Evolutionary conservation across 2,888 invertebrate genomes (phyloP), one percentile per base, ranked within the genome.

Genomic region (Crossocerus cetratus): DNA sequence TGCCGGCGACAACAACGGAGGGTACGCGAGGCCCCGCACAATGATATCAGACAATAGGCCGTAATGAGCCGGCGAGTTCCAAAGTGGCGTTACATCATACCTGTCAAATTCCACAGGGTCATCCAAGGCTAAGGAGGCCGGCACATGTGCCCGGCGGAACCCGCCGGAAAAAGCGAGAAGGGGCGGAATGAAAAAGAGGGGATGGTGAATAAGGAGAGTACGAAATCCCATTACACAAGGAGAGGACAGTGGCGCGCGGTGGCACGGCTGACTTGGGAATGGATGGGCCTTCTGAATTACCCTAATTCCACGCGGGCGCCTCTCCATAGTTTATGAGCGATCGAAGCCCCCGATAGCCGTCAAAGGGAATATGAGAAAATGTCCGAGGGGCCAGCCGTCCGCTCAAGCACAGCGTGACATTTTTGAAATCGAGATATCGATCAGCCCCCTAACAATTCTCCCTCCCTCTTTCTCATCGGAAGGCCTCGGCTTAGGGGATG

Each of bases 381-480:
- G n/a, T 14, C 49, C 11, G 8, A 22, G 62, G 20, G 2, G 16
- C 13, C 20, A 14, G 14, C 13, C 45, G 42, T 14, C 49, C 32
- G n/a, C n/a, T n/a, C n/a, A n/a, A 13, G 32, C 21, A 21, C 55
- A 43, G 70, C 67, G 59, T 66, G 62, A 75, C 70, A 64, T 80
- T 81, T 79, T 72, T 73, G 79, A 69, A 81, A 75, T 65, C 76
- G 69, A 71, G 78, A 78, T 85, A 83, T 83, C 72, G 84, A 84
- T 82, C 79, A 74, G 68, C 42, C 22, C 66, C 59, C 65, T 77
- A 66, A 80, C n/a, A 74, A 75, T 74, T 79, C 72, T 66, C 78
- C 45, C 62, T 68, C 64, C 53, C 65, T 72, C 43, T 16, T 69
- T 59, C 60, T 70, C 74, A 61, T 62, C 68, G 71, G 64, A 73